Conservation (phyloP, 1,140 invertebrate species). For the Halesus radiatus region DNA sequence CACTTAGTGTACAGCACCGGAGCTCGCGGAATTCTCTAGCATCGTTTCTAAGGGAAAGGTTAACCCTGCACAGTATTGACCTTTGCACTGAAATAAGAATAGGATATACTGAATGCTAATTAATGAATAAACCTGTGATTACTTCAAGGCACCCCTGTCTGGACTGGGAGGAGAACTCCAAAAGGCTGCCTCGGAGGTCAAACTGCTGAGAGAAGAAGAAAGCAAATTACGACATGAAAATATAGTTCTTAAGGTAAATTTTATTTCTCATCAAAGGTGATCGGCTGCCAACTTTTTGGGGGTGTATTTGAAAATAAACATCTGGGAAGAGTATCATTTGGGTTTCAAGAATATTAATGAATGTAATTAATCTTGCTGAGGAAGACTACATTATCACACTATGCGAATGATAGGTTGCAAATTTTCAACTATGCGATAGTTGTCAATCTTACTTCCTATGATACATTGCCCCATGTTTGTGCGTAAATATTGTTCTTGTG, state of each 20-base stretch:
- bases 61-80: too few relatives aligned
- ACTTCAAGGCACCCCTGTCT: slow-evolving; percentile 29
- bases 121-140: slow-evolving; percentile 39
- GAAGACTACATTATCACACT: not conserved
- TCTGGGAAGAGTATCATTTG: too few relatives aligned
- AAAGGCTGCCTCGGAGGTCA: slow-evolving; percentile 81
- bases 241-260: slow-evolving; percentile 81
- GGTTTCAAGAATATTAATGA: too few relatives aligned
- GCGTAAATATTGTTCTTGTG: not conserved
- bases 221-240: slow-evolving; percentile 85
- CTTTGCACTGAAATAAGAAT: too few relatives aligned
- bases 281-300: too few relatives aligned
- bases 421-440: not conserved
- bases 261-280: not conserved
- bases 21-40: too few relatives aligned
- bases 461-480: not conserved
- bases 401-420: not conserved
- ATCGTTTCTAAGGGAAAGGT: too few relatives aligned
- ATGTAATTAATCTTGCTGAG: too few relatives aligned
- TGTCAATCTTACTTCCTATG: not conserved
- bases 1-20: too few relatives aligned
- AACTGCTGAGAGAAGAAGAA: slow-evolving; percentile 81
- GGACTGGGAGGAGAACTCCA: slow-evolving; percentile 71
- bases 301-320: too few relatives aligned
- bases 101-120: too few relatives aligned